phyloP scores from a whole-genome alignment of 1,140 invertebrate genomes.

The Drosophila elegans region DNA sequence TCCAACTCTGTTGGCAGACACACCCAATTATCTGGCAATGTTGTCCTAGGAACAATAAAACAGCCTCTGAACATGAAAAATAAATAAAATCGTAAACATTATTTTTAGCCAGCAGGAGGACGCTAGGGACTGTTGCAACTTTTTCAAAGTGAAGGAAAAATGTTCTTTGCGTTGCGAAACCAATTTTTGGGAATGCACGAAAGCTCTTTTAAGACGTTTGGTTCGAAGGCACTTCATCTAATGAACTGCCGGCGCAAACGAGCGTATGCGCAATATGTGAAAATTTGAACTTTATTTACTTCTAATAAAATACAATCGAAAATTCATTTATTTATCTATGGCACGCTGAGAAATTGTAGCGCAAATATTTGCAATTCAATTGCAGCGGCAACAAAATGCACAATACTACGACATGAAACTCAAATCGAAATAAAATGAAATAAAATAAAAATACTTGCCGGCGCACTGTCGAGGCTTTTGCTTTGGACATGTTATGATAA shows the following conservation, averaged over 20 bases:
- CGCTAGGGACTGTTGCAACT: slow-evolving; percentile 10
- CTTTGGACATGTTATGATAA: slow-evolving; percentile 49
- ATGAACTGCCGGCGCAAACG: slow-evolving; percentile 28
- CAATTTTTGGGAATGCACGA: slow-evolving; percentile 7
- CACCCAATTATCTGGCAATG: slow-evolving; percentile 57
- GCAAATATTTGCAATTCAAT: slow-evolving; percentile 80
- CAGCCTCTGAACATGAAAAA: slow-evolving; percentile 53
- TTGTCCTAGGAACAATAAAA: slow-evolving; percentile 34
- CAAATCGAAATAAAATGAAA: slow-evolving; percentile 55
- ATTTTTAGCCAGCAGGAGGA: slow-evolving; percentile 59
- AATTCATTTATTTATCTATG: slow-evolving; percentile 64
- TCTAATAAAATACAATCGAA: slow-evolving; percentile 68
- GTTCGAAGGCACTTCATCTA: slow-evolving; percentile 16
- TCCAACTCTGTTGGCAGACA: slow-evolving; percentile 4
- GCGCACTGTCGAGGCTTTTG: slow-evolving; percentile 17
- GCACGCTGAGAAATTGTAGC: slow-evolving; percentile 58
- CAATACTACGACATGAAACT: slow-evolving; percentile 20
- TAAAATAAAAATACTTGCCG: slow-evolving; percentile 52
- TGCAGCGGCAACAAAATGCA: slow-evolving; percentile 52
- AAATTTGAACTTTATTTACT: slow-evolving; percentile 69
- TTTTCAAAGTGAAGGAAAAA: slow-evolving; percentile 8
- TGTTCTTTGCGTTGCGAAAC: neutral
- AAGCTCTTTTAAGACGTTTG: slow-evolving; percentile 1
- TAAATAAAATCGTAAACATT: slow-evolving; percentile 71
- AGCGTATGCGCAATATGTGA: slow-evolving; percentile 50